A percentile compares a stretch with the other conserved stretches of the same genome.
Conservation (phyloP, 92 coral and sea anemone species). For the Ricordea florida region DNA sequence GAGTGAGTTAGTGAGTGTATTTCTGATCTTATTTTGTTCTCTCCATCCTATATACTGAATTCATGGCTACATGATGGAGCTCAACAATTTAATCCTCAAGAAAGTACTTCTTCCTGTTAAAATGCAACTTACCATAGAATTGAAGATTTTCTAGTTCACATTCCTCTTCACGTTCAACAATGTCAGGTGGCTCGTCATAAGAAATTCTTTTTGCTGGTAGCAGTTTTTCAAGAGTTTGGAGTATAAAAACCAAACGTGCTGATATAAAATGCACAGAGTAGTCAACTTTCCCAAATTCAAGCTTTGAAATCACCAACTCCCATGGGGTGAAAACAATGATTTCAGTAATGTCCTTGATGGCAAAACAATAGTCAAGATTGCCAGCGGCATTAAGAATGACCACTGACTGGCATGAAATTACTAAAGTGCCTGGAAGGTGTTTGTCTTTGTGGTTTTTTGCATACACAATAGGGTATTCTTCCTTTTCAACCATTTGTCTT, state of each 20-base stretch:
- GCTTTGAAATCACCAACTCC: constrained; percentile 74
- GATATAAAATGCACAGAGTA: constrained; percentile 75
- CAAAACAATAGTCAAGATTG: constrained; percentile 51
- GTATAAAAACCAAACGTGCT: constrained; percentile 79
- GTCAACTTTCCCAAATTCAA: constrained; percentile 76
- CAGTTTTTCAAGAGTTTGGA: constrained; percentile 66
- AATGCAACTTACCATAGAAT: constrained; percentile 11
- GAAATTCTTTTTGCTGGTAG: constrained; percentile 70
- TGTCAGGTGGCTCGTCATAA: constrained; percentile 80
- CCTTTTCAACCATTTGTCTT: constrained; percentile 37
- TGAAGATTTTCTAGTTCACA: constrained; percentile 23
- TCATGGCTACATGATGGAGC: too few relatives aligned
- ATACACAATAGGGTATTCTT: constrained; percentile 81
- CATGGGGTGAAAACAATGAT: constrained; percentile 88
- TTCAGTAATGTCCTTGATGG: constrained; percentile 71
- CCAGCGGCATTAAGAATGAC: constrained; percentile 62
- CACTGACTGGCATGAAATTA: constrained; percentile 55
- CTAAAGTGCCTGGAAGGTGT: constrained; percentile 77
- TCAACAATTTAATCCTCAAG: too few relatives aligned
- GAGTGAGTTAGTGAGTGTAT: too few relatives aligned
- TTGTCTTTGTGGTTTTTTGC: constrained; percentile 59
- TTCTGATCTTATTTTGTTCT: too few relatives aligned
- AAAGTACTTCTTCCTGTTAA: too few relatives aligned
- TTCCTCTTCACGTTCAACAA: not conserved
- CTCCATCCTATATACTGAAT: too few relatives aligned